phyloP scores from a whole-genome alignment of 2,888 invertebrate species.

The Cerastis rubricosa region DNA sequence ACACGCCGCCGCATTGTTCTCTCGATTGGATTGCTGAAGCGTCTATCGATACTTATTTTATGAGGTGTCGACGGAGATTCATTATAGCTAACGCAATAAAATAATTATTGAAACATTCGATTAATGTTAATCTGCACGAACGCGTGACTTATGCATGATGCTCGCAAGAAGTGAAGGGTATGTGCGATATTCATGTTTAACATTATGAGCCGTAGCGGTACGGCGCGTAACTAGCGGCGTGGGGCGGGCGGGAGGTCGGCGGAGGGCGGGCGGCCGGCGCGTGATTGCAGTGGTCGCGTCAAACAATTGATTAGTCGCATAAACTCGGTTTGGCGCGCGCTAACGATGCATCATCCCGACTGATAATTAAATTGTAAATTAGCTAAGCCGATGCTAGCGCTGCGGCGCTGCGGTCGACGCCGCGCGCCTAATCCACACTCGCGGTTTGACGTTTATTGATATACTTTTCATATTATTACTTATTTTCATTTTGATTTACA shows the following conservation, averaged over 20 bases:
- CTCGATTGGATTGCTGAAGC: slow-evolving; percentile 83
- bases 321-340: slow-evolving; percentile 90
- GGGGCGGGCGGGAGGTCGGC: slow-evolving; percentile 61
- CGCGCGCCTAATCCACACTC: slow-evolving; percentile 62
- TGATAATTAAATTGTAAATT: slow-evolving; percentile 91
- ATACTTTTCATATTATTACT: slow-evolving; percentile 59
- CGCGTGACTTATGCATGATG: slow-evolving; percentile 54
- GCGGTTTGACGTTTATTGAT: slow-evolving; percentile 70
- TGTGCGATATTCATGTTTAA: slow-evolving; percentile 55
- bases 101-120: slow-evolving; percentile 63
- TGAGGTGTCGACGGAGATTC: slow-evolving; percentile 79
- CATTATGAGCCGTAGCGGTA: slow-evolving; percentile 40
- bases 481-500: slow-evolving; percentile 12
- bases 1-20: slow-evolving; percentile 88
- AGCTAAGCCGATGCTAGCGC: slow-evolving; percentile 87
- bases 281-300: slow-evolving; percentile 90
- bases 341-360: slow-evolving; percentile 90
- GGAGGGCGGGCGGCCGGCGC: slow-evolving; percentile 76
- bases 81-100: slow-evolving; percentile 68
- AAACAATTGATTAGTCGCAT: slow-evolving; percentile 91
- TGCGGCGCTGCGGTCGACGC: slow-evolving; percentile 67
- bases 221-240: slow-evolving; percentile 48
- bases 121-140: slow-evolving; percentile 55
- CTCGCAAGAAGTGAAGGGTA: slow-evolving; percentile 50
- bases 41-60: slow-evolving; percentile 83